phyloP scores from a whole-genome alignment of 2,888 invertebrate genomes.

The Cryptocephalus primarius region DNA sequence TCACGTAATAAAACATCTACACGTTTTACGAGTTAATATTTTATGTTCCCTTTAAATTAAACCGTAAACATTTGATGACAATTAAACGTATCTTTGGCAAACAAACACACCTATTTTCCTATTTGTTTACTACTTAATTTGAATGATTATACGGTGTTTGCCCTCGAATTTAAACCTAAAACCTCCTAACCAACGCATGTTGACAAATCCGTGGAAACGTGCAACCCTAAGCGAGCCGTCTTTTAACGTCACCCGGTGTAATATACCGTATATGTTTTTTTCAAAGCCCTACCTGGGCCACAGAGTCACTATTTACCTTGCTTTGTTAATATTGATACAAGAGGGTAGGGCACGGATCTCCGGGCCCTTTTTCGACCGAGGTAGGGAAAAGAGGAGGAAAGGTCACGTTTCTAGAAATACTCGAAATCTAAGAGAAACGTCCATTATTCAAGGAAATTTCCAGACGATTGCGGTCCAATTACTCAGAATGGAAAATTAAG shows the following conservation, averaged over 20 bases:
- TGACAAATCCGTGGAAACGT: constrained; percentile 10
- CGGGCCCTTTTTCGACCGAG: too few species aligned
- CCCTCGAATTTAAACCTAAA: constrained; percentile 6
- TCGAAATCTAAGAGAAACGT: too few species aligned
- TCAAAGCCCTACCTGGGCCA: constrained; percentile 3
- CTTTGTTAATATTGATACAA: constrained; percentile 2
- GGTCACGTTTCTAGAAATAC: too few species aligned
- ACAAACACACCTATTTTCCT: constrained; percentile 12
- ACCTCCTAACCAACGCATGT: constrained; percentile 7
- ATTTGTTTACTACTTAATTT: constrained; percentile 13
- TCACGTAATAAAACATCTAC: too few species aligned
- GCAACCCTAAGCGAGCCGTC: constrained; percentile 7
- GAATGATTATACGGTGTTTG: neutral
- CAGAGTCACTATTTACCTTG: constrained; percentile 2
- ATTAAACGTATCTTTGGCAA: constrained; percentile 7
- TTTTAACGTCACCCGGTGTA: constrained; percentile 3
- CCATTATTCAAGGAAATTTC: too few species aligned
- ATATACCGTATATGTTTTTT: neutral
- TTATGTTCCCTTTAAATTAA: too few species aligned
- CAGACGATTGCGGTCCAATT: too few species aligned
- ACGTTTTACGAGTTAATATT: too few species aligned
- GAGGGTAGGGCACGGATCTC: constrained; percentile 2
- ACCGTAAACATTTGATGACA: neutral
- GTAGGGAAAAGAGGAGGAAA: too few species aligned
- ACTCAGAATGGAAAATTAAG: too few species aligned